These are phyloP conservation scores for Tanypteryx hageni DNA, from an alignment of 2,888 invertebrate species.

Conservation along the genomic window DNA sequence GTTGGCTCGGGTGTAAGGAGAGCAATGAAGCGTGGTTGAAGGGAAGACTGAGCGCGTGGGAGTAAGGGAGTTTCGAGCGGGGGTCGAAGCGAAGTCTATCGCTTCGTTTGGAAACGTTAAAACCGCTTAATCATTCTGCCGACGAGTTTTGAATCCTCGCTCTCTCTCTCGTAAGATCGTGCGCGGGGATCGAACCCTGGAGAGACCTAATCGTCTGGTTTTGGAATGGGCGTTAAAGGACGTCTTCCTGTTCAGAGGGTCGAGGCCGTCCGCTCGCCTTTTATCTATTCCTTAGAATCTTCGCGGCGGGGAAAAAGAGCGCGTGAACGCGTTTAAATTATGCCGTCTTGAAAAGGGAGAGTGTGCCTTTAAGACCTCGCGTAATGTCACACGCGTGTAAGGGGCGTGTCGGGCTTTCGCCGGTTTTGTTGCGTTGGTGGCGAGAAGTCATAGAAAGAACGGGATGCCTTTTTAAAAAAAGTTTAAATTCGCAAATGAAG, in stretches of 20 bases:
- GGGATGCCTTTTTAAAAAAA: no score
- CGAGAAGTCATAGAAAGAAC: no score
- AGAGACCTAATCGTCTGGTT: neutral
- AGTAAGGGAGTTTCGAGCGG: neutral
- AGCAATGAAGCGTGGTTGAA: neutral
- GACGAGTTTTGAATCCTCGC: neutral
- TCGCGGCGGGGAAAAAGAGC: neutral
- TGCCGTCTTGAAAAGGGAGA: neutral
- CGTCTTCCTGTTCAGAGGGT: neutral
- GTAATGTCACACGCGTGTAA: neutral
- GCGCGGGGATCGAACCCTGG: neutral
- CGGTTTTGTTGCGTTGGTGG: neutral
- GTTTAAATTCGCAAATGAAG: no score
- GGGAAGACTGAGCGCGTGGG: slow-evolving; percentile 29
- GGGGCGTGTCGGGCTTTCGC: neutral
- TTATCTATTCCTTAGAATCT: slow-evolving; percentile 7
- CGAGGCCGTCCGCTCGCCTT: neutral
- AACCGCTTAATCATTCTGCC: neutral
- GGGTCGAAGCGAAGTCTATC: neutral
- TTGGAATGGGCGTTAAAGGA: neutral
- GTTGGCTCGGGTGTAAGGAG: neutral
- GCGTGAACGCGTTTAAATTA: slow-evolving; percentile 6
- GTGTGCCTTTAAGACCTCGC: neutral
- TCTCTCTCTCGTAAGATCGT: neutral
- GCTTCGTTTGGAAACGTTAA: neutral